These are phyloP conservation scores for Thamnophis elegans DNA, from an alignment of 2,797 vertebrate genomes.

Conservation along the genomic window DNA sequence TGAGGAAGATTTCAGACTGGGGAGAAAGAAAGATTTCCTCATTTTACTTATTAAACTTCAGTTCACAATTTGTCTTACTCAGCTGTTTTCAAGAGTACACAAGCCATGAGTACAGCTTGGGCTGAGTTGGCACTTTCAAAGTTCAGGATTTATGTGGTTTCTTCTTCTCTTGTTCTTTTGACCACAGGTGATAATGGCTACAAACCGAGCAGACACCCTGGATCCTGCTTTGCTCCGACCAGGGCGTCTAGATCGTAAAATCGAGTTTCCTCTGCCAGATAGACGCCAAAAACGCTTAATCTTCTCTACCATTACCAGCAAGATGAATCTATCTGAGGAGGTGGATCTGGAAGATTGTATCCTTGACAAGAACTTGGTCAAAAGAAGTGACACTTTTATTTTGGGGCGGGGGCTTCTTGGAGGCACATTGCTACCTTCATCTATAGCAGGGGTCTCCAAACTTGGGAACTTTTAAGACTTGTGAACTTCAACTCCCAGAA, in stretches of 20 bases:
- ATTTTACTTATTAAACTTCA: background rate
- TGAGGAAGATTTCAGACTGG: background rate
- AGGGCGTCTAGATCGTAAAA: slow-evolving; percentile 90
- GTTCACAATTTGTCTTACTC: background rate
- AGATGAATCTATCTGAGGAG: slow-evolving; percentile 96
- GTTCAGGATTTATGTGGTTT: background rate
- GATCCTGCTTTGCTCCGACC: slow-evolving; percentile 90
- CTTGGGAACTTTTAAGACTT: background rate
- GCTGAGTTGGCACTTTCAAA: background rate
- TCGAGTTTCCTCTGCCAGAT: slow-evolving; percentile 92
- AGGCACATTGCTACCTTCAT: background rate
- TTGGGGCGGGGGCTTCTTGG: background rate
- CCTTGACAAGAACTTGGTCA: slow-evolving; percentile 59
- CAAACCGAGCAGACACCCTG: slow-evolving; percentile 91
- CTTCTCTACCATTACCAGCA: slow-evolving; percentile 94
- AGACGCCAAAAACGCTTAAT: slow-evolving; percentile 90
- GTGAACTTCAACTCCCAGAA: background rate
- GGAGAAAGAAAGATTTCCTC: background rate
- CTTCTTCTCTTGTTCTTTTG: background rate
- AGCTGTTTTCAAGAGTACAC: background rate
- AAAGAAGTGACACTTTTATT: background rate
- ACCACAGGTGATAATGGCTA: slow-evolving; percentile 92
- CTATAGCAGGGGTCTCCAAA: background rate
- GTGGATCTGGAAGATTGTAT: slow-evolving; percentile 96
- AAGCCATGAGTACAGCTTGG: background rate